Evolutionary conservation across 2,888 invertebrate genomes (phyloP), one percentile per base, ranked within the genome.

Genomic region (Tenthredo scrophulariae): DNA sequence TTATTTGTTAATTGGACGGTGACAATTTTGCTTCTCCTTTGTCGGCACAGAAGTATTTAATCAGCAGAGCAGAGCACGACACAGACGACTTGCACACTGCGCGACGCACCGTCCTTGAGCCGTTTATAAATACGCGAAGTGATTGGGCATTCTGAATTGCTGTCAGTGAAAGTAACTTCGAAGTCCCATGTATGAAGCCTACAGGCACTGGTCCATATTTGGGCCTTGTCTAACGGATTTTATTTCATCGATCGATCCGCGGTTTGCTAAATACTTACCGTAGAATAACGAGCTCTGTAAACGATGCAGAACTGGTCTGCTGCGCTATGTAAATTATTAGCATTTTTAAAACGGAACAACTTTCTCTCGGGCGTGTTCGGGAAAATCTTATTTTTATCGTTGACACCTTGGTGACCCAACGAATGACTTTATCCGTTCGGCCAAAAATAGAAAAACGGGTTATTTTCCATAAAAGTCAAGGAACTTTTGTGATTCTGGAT

Each of bases 151-250:
- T 87, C 87, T 87, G 85, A 86, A 84, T 84, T 58, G 62, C 43
- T 88, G 89, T 90, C 89, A 91, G 91, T 91, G 91, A 91, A 91
- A 91, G 91, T 91, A 86, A 88, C 88, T 88, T 87, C 86, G 88
- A 87, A 89, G 89, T 62, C 1, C 40, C 22, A 22, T 62, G 40
- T 26, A 62, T 22, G 10, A 43, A 83, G 46, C 43, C 67, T 18
- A 46, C 67, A 83, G 83, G 46, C 37, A 83, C 18, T 70, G 67
- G 46, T 67, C 83, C 67, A 70, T 83, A 67, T 83, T 83, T 83
- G 83, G 83, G 29, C 67, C 83, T 29, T 50, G 83, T 67, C 46
- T 67, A 43, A 67, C 67, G 46, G 46, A 83, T 67, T 83, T 70
- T 15, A 67, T 83, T 83, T 67, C 65, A 50, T 67, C 67, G 9